Evolutionary conservation across 2,888 invertebrate species (phyloP).

Genomic region (Xestobium rufovillosum): DNA sequence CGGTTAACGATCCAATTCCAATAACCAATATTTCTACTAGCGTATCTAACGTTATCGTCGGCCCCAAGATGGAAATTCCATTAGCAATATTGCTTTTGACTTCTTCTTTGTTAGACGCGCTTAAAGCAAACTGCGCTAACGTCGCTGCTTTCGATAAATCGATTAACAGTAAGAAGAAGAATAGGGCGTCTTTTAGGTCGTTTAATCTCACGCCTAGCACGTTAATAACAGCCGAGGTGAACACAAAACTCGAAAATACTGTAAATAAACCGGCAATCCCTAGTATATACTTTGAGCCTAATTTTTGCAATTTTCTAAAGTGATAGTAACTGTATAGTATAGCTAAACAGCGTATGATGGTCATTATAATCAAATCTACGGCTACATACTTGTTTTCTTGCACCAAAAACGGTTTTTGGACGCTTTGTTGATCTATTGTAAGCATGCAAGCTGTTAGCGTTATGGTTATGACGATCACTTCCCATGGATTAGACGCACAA

Average conservation of each 20-base stretch:
- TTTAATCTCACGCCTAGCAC: conserved; percentile 77
- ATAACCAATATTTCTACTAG: conserved; percentile 82
- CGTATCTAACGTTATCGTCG: conserved; percentile 83
- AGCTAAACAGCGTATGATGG: conserved; percentile 80
- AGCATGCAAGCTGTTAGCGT: conserved; percentile 72
- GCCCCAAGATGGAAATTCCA: conserved; percentile 81
- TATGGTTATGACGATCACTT: conserved; percentile 80
- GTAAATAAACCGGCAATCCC: conserved; percentile 86
- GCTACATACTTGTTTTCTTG: conserved; percentile 61
- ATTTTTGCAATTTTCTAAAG: conserved; percentile 76
- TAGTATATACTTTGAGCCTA: conserved; percentile 78
- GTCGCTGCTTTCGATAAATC: conserved; percentile 86
- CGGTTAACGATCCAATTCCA: conserved; percentile 85
- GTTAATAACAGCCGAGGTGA: conserved; percentile 84
- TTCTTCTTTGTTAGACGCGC: conserved; percentile 72
- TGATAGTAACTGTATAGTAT: conserved; percentile 89
- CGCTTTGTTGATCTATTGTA: conserved; percentile 53
- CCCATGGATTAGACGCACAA: conserved; percentile 89
- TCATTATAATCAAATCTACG: conserved; percentile 82
- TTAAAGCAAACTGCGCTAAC: conserved; percentile 73
- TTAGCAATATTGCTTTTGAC: conserved; percentile 79
- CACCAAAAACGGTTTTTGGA: conserved; percentile 27
- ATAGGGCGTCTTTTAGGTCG: conserved; percentile 85
- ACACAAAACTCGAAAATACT: conserved; percentile 86
- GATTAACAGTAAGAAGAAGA: conserved; percentile 82